These are phyloP conservation scores for Tribolium madens DNA, from an alignment of 1,140 invertebrate species.

Conservation along the genomic window DNA sequence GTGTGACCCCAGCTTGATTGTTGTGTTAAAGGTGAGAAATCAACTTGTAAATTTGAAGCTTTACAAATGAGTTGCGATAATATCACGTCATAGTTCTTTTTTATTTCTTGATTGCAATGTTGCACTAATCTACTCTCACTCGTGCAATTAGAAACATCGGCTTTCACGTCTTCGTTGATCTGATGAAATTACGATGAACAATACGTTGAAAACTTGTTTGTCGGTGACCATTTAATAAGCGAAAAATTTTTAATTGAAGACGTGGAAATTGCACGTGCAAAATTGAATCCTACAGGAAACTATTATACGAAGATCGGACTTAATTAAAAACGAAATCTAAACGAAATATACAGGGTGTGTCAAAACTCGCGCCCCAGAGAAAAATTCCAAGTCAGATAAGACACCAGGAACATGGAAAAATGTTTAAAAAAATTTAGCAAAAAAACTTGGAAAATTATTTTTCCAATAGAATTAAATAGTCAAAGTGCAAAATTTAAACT, in stretches of 20 bases:
- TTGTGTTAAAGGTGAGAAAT: conserved; percentile 22
- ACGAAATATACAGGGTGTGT: too few relatives aligned
- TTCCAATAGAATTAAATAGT: too few relatives aligned
- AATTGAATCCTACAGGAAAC: neutral
- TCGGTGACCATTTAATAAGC: neutral
- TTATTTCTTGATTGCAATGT: neutral
- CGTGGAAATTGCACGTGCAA: neutral
- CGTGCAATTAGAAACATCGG: conserved; percentile 23
- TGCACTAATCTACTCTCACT: neutral
- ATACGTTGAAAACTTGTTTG: neutral
- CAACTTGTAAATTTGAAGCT: conserved; percentile 5
- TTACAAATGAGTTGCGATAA: conserved; percentile 20
- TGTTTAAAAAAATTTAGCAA: too few relatives aligned
- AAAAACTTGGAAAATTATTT: too few relatives aligned
- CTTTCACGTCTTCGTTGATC: conserved; percentile 10
- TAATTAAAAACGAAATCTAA: neutral
- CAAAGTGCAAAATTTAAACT: too few relatives aligned
- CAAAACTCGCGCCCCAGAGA: too few relatives aligned
- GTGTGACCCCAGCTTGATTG: neutral
- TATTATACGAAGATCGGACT: neutral
- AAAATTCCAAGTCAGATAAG: too few relatives aligned
- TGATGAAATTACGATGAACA: neutral
- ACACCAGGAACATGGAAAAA: too few relatives aligned
- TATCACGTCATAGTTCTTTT: neutral
- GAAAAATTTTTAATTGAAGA: conserved; percentile 15